phyloP scores from a whole-genome alignment of 1,140 invertebrate genomes.

The Drosophila pseudoobscura region DNA sequence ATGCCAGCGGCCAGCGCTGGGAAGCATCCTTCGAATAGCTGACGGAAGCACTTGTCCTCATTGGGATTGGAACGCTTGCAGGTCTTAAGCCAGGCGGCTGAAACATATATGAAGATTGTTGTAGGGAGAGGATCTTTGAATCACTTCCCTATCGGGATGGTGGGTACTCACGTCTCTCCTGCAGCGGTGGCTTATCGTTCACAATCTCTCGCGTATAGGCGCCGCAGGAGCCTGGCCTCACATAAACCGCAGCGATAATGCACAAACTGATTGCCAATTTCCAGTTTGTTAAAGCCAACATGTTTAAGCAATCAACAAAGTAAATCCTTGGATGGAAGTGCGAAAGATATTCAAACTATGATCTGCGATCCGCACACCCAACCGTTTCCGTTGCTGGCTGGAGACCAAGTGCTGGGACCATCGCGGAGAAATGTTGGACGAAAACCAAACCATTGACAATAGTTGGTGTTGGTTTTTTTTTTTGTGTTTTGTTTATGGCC shows the following conservation, averaged over 20 bases:
- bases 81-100: slow-evolving; percentile 75
- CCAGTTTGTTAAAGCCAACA: slow-evolving; percentile 51
- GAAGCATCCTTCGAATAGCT: slow-evolving; percentile 57
- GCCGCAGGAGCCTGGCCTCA: slow-evolving; percentile 21
- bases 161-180: slow-evolving; percentile 74
- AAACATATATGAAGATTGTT: background rate
- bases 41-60: slow-evolving; percentile 77
- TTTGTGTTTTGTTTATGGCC: slow-evolving; percentile 31
- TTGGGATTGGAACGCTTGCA: slow-evolving; percentile 79
- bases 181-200: slow-evolving; percentile 75
- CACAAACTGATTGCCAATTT: slow-evolving; percentile 41
- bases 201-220: slow-evolving; percentile 77
- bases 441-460: slow-evolving; percentile 56
- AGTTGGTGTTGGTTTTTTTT: slow-evolving; percentile 30
- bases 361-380: slow-evolving; percentile 36
- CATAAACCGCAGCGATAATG: slow-evolving; percentile 21
- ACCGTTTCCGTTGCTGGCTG: slow-evolving; percentile 57
- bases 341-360: slow-evolving; percentile 1
- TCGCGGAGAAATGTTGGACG: slow-evolving; percentile 59
- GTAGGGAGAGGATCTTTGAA: background rate
- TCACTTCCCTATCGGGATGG: background rate
- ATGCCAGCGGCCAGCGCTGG: slow-evolving; percentile 83
- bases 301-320: slow-evolving; percentile 25
- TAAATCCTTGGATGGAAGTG: slow-evolving; percentile 25
- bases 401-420: slow-evolving; percentile 51